Conservation (phyloP, 2,888 invertebrate species). For the Neria commutata region DNA sequence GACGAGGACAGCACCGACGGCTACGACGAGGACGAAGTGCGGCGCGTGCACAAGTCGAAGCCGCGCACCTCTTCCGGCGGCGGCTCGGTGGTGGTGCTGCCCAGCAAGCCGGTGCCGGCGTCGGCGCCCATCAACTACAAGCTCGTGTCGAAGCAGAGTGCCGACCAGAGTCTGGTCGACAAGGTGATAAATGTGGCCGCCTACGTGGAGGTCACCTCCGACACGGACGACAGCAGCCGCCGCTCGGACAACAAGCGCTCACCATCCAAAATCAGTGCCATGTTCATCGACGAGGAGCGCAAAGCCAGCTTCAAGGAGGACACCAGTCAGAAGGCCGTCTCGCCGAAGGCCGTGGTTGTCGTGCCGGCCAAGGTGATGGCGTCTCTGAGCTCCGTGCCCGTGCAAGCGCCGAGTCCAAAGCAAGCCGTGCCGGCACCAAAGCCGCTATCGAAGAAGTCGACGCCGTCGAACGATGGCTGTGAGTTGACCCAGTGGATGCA, state of each 20-base stretch:
- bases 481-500: constrained; percentile 54
- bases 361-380: constrained; percentile 35
- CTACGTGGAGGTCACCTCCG: constrained; percentile 61
- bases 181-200: constrained; percentile 62
- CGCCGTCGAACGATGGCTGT: constrained; percentile 19
- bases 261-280: constrained; percentile 60
- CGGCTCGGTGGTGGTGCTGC: constrained; percentile 38
- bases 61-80: constrained; percentile 40
- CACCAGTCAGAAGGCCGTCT: constrained; percentile 48
- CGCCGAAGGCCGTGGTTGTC: constrained; percentile 32
- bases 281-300: constrained; percentile 62
- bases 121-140: constrained; percentile 52
- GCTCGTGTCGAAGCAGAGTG: constrained; percentile 43
- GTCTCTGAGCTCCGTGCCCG: constrained; percentile 29
- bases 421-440: constrained; percentile 35
- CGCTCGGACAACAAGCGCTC: constrained; percentile 55
- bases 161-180: constrained; percentile 56
- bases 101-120: constrained; percentile 36
- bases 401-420: constrained; percentile 35
- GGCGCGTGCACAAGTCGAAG: constrained; percentile 63
- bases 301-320: constrained; percentile 61
- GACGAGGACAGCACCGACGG: constrained; percentile 67
- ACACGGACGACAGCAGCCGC: constrained; percentile 61
- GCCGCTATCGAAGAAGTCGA: constrained; percentile 27
- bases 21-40: constrained; percentile 57